Evolutionary conservation across 2,888 invertebrate genomes (phyloP).

Genomic region (Brachyptera risi): DNA sequence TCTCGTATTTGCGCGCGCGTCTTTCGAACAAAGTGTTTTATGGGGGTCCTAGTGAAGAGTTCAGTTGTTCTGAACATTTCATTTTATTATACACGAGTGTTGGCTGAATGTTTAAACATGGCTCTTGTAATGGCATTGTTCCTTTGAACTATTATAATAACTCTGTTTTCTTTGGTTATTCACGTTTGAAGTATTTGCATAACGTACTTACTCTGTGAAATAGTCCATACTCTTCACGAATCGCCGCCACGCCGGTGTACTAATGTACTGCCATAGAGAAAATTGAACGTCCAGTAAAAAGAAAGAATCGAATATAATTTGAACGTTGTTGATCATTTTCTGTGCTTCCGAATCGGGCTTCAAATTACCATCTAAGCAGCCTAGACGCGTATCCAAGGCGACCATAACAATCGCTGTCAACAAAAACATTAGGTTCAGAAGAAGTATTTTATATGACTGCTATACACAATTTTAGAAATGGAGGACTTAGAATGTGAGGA

Average conservation of each 20-base stretch:
- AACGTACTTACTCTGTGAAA: slow-evolving; percentile 43
- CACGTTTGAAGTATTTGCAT: too few species aligned
- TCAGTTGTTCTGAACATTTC: too few species aligned
- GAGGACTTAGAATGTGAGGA: too few species aligned
- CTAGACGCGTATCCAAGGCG: slow-evolving; percentile 46
- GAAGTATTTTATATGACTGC: neutral
- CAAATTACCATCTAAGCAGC: slow-evolving; percentile 43
- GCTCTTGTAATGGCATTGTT: too few species aligned
- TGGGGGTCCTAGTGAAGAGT: too few species aligned
- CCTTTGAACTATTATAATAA: too few species aligned
- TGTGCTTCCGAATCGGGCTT: slow-evolving; percentile 43
- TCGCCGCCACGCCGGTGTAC: slow-evolving; percentile 41
- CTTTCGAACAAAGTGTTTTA: too few species aligned
- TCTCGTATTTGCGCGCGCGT: too few species aligned
- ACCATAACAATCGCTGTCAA: slow-evolving; percentile 42
- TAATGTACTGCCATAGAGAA: slow-evolving; percentile 40
- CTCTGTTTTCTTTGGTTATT: too few species aligned
- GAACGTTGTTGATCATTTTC: slow-evolving; percentile 43
- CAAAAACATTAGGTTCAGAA: neutral
- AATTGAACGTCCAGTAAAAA: slow-evolving; percentile 42
- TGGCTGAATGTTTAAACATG: too few species aligned
- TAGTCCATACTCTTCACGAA: slow-evolving; percentile 43
- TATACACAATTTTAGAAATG: too few species aligned
- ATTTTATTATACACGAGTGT: too few species aligned
- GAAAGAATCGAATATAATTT: slow-evolving; percentile 39